Evolutionary conservation across 1,140 invertebrate species (phyloP).

Genomic region (Atta cephalotes): DNA sequence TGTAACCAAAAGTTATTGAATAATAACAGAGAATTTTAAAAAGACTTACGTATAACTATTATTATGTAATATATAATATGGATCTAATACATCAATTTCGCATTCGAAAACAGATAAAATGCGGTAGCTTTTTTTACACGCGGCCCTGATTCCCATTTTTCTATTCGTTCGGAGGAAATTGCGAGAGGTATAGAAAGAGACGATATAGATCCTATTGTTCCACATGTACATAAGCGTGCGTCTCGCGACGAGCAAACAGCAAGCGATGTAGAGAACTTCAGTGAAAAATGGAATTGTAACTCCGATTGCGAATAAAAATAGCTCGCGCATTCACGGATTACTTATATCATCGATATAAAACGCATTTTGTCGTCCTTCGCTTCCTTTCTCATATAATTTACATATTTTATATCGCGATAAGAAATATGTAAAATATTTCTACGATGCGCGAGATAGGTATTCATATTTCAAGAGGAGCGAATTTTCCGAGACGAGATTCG

Average conservation of each 20-base stretch:
- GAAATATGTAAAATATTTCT: not conserved
- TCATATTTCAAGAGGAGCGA: not conserved
- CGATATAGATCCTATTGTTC: constrained; percentile 53
- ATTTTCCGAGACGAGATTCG: constrained; percentile 13
- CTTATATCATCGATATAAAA: constrained; percentile 19
- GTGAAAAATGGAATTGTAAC: constrained; percentile 31
- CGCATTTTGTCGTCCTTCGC: not conserved
- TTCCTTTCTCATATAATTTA: not conserved
- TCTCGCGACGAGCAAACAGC: constrained; percentile 38
- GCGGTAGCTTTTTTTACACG: constrained; percentile 32
- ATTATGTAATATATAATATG: not conserved
- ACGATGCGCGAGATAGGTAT: not conserved
- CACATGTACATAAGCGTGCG: constrained; percentile 22
- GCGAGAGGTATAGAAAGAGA: constrained; percentile 27
- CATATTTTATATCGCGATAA: constrained; percentile 6
- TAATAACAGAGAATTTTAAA: not conserved
- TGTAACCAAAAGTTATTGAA: not conserved
- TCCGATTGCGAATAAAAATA: constrained; percentile 17
- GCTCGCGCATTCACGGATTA: constrained; percentile 4
- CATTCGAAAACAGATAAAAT: not conserved
- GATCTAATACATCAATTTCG: constrained; percentile 8
- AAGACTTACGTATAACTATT: too few species aligned
- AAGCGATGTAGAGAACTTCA: constrained; percentile 8
- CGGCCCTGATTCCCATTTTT: constrained; percentile 38
- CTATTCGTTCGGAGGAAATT: constrained; percentile 37